These are phyloP conservation scores for Hemithea aestivaria DNA, from an alignment of 2,888 invertebrate species.

Conservation along the genomic window DNA sequence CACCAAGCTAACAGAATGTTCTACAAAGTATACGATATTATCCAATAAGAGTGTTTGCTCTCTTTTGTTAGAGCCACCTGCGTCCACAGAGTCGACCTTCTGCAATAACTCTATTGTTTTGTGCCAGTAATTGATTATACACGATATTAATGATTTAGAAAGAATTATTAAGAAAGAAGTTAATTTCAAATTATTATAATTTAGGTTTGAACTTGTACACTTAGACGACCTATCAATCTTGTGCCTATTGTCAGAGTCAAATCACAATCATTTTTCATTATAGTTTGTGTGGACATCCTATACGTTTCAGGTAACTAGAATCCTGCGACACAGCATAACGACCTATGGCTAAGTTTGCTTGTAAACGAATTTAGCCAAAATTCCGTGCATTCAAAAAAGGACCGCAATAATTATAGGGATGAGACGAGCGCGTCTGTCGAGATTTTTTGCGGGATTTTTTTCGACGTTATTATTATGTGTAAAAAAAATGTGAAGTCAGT, in stretches of 20 bases:
- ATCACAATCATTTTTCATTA: no score
- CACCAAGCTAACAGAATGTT: slow-evolving; percentile 8
- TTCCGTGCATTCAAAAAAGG: slow-evolving; percentile 54
- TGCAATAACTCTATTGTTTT: slow-evolving; percentile 28
- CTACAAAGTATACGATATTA: slow-evolving; percentile 30
- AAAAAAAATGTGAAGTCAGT: slow-evolving; percentile 78
- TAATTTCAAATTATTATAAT: no score
- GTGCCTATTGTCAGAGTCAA: no score
- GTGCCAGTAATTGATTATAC: slow-evolving; percentile 34
- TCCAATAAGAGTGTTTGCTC: slow-evolving; percentile 41
- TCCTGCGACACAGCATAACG: no score
- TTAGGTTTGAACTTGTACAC: no score
- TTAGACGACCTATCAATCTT: no score
- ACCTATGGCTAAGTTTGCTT: no score
- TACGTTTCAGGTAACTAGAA: no score
- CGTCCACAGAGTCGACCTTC: slow-evolving; percentile 44
- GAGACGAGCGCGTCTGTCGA: slow-evolving; percentile 70
- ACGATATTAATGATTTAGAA: slow-evolving; percentile 22
- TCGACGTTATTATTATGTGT: slow-evolving; percentile 78
- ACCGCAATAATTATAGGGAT: slow-evolving; percentile 60
- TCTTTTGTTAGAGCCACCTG: slow-evolving; percentile 43
- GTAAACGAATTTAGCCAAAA: no score
- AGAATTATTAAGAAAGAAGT: no score
- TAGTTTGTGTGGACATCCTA: no score
- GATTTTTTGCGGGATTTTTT: slow-evolving; percentile 78